Evolutionary conservation across 1,140 invertebrate genomes (phyloP).

Genomic region (Chelonus insularis): DNA sequence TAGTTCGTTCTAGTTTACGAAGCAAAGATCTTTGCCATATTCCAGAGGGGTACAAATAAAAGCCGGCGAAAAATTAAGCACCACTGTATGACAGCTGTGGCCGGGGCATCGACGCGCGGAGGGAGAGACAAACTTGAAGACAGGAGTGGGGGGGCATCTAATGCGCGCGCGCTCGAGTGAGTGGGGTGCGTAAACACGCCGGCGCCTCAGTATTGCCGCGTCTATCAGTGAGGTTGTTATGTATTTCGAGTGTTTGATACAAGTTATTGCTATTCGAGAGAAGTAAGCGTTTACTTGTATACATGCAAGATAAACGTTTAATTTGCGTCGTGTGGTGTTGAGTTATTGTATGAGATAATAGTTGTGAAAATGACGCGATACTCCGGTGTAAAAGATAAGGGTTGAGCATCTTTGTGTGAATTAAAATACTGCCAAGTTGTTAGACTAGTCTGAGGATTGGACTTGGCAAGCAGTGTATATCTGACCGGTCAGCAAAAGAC

Average conservation of each 20-base stretch:
- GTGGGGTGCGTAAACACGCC: constrained; percentile 48
- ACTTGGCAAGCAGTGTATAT: background rate
- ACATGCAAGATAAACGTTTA: no score
- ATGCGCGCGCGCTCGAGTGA: background rate
- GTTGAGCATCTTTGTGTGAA: no score
- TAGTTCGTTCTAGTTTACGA: constrained; percentile 1
- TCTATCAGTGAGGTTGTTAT: constrained; percentile 28
- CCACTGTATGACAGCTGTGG: constrained; percentile 20
- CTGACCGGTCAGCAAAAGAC: constrained; percentile 16
- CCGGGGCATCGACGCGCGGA: background rate
- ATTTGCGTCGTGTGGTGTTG: no score
- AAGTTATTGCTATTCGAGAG: background rate
- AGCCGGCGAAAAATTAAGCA: background rate
- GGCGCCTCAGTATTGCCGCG: constrained; percentile 54
- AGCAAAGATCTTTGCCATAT: constrained; percentile 1
- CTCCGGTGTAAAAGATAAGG: no score
- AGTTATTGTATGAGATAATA: no score
- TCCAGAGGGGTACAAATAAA: background rate
- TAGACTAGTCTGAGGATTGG: constrained; percentile 6
- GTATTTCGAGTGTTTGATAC: background rate
- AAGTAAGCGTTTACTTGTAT: no score
- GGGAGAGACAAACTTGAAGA: no score
- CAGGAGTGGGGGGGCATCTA: background rate
- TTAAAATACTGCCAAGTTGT: background rate
- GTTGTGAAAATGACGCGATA: no score